Base-by-base conservation (phyloP, 2,888 invertebrate species). In the Junonia oenone region DNA sequence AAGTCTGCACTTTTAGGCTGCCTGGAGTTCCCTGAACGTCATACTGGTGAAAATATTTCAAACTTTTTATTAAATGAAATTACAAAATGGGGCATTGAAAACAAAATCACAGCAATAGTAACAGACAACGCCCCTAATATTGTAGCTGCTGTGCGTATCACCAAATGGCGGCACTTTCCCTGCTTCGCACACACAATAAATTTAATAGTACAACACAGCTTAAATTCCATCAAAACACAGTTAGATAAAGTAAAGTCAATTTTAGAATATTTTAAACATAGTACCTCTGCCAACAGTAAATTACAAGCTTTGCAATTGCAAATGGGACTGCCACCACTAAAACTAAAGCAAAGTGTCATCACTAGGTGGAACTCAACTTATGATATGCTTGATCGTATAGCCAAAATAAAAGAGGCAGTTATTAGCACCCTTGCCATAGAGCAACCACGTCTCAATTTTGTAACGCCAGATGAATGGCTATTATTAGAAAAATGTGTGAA, bases 111-210 rank as follows among this genome's bases (percentile, higher is more conserved):
- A 1, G 35, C 9, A 1, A 35, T 35, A 22, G 56, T 49, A 58
- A 53, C 59, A 1, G 66, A 65, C 43, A 68, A 65, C 59, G 63
- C 64, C 1, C 55, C 63, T 6, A 66, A 63, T 54, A 63, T 63
- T 43, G 54, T 56, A 11, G 63, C 58, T 17, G 68, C 67, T 13
- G 59, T 68, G 22, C 56, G 37, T 13, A 29, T 54, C 14, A 55
- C 45, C 9, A 55, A 38, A 3, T 67, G 63, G 63, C 56, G 59
- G 1, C 63, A 62, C 50, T 63, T 66, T 19, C 56, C 64, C 6
- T 67, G 68, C 50, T 65, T 64, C 37, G 65, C 67, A 4, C 67
- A 67, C 26, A 63, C 58, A 0, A 9, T 67, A 6, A 68, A 68
- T 17, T 48, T 66, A 2, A 49, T 62, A 9, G 56, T 63, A 9